A percentile compares a stretch with the other conserved stretches of the same genome.
These are phyloP conservation scores for Limnephilus rhombicus DNA, from an alignment of 2,888 invertebrate species.

Conservation along the genomic window DNA sequence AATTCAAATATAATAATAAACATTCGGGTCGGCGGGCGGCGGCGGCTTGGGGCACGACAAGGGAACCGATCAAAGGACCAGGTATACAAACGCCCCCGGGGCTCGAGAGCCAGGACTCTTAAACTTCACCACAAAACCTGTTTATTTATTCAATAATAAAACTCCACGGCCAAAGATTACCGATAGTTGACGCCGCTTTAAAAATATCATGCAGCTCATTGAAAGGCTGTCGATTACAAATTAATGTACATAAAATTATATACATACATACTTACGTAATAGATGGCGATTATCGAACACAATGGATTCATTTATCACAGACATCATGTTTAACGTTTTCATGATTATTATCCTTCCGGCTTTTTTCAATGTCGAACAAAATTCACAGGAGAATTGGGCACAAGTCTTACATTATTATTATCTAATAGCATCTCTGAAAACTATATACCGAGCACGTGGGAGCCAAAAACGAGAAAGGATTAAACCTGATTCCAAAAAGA, in stretches of 20 bases:
- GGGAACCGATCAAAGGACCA: conserved; percentile 25
- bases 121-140: not conserved
- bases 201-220: not conserved
- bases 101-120: not conserved
- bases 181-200: not conserved
- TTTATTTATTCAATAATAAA: conserved; percentile 1
- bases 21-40: conserved; percentile 38
- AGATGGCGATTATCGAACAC: not conserved
- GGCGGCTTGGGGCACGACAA: conserved; percentile 29
- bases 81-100: conserved; percentile 33
- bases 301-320: not conserved
- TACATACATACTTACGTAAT: not conserved
- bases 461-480: not conserved
- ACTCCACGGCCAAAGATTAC: not conserved
- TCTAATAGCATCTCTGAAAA: not conserved
- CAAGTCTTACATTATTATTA: not conserved
- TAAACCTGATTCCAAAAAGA: conserved; percentile 23
- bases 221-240: not conserved
- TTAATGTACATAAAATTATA: not conserved
- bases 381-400: not conserved
- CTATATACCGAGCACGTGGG: not conserved
- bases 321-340: not conserved
- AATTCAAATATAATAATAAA: conserved; percentile 43
- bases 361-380: not conserved
- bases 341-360: not conserved